A percentile compares a stretch with the other conserved stretches of the same genome.
Conservation (phyloP, 2,113 vertebrate species). For the Cryptoleucopteryx plumbea region DNA sequence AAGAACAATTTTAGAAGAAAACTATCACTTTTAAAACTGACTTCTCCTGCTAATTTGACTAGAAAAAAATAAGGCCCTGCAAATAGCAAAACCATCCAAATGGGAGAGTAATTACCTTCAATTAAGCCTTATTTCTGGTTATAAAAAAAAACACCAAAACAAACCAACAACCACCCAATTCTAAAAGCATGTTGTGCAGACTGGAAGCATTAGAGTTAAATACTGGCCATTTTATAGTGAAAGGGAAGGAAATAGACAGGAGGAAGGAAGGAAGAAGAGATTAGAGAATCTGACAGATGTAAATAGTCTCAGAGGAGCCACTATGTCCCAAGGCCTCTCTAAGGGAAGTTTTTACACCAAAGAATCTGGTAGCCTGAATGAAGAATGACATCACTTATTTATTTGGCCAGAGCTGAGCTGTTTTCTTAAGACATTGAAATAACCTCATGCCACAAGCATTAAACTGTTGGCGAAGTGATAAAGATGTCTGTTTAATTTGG, state of each 20-base stretch:
- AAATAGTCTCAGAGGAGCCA: conserved; percentile 78
- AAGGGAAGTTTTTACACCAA: conserved; percentile 52
- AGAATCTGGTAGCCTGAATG: conserved; percentile 70
- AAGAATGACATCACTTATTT: conserved; percentile 75
- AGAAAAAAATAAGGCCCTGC: conserved; percentile 55
- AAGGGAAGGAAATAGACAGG: conserved; percentile 62
- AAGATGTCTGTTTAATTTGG: conserved; percentile 60
- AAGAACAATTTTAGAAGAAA: conserved; percentile 65
- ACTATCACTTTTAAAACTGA: conserved; percentile 42
- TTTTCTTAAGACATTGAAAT: conserved; percentile 72
- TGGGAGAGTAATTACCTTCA: conserved; percentile 72
- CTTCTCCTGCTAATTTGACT: conserved; percentile 59
- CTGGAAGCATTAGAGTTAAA: conserved; percentile 51
- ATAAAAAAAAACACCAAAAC: conserved; percentile 34
- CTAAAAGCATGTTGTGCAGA: conserved; percentile 18
- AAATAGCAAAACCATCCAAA: conserved; percentile 66
- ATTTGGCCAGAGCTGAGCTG: conserved; percentile 64
- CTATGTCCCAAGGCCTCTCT: conserved; percentile 67
- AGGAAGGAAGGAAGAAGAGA: conserved; percentile 73
- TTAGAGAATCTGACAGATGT: conserved; percentile 69
- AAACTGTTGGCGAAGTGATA: conserved; percentile 58
- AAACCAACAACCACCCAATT: conserved; percentile 10
- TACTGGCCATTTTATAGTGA: background rate
- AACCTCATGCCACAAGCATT: conserved; percentile 61
- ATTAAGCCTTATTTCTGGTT: conserved; percentile 75